Base-by-base conservation (phyloP, 92 coral and sea anemone species). In the Nematostella vectensis region DNA sequence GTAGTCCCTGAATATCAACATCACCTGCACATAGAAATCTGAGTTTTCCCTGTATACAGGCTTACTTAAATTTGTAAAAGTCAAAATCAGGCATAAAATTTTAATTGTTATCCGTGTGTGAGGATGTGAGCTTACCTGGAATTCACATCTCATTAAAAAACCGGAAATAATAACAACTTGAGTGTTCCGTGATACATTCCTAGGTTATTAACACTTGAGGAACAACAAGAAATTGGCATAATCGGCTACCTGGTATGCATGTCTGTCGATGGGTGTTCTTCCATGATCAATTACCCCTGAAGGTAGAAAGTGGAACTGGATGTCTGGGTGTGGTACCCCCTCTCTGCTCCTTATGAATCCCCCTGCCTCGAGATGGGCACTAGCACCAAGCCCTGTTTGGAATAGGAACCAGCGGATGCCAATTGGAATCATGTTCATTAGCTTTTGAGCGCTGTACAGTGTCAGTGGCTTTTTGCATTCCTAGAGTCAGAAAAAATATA, bases 241-340 rank as follows among this genome's bases (percentile, higher is more conserved):
- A n/a, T n/a, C n/a, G n/a, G n/a, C 16, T 56, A 80, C 95, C 83
- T 85, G 95, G 52, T 63, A 85, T 15, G 83, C 88, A 20, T 85
- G 88, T 29, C 62, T 62, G 57, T 61, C 48, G 0, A 74, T 54
- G 2, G 70, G 54, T 11, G 59, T 47, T 31, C 77, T 54, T 16
- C 88, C 88, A 22, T 81, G 83, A 44, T 85, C 84, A 0, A 62
- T 57, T 6, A 85, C 59, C 13, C 68, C 79, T 4, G 83, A 67
- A 2, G 95, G 88, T 19, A 85, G 48, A 33, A 85, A 85, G 48
- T 85, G 95, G 47, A 70, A 70, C 72, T 80, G 83, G 30, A 80
- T 74, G 48, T 85, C 70, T 6, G 95, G 95, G 63, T 85, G 88
- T 3, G 78, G 61, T 3, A 71, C 53, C n/a, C 59, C 67, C 2